phyloP scores from a whole-genome alignment of 64 coral and sea anemone species.

The Montipora cactus region DNA sequence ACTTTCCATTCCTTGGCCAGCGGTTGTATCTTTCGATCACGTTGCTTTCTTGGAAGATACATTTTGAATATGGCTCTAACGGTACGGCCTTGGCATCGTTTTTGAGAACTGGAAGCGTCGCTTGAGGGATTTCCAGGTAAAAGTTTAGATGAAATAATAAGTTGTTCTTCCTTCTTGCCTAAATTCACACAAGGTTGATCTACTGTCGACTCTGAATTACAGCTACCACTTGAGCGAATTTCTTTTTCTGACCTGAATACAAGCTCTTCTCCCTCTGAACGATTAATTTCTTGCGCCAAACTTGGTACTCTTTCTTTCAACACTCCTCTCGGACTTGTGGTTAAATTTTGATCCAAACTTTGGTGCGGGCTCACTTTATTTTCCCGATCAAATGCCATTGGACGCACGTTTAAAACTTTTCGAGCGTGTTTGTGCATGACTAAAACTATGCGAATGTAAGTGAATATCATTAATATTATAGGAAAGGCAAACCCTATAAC shows the following conservation, averaged over 20 bases:
- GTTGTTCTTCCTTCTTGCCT: constrained; percentile 16
- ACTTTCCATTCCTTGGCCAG: constrained; percentile 83
- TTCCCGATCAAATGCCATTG: background rate
- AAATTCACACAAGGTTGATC: background rate
- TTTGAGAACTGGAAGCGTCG: background rate
- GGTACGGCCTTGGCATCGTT: background rate
- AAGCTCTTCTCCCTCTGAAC: background rate
- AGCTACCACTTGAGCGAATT: background rate
- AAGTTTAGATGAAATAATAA: background rate
- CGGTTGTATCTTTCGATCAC: constrained; percentile 1
- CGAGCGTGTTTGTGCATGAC: constrained; percentile 73
- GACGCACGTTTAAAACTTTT: constrained; percentile 56
- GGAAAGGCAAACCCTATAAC: constrained; percentile 80
- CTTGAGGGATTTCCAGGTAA: background rate
- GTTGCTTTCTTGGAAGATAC: background rate
- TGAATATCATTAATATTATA: constrained; percentile 76
- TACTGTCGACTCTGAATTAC: background rate
- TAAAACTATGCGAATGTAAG: constrained; percentile 85
- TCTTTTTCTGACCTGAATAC: constrained; percentile 14
- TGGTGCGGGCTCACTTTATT: background rate
- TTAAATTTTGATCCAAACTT: background rate
- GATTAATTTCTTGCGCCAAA: background rate
- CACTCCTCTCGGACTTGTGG: background rate
- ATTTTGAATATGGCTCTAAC: background rate
- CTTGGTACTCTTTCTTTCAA: background rate